These are phyloP conservation scores for Chaetodon trifascialis DNA, from an alignment of 2,113 vertebrate species.

Conservation along the genomic window DNA sequence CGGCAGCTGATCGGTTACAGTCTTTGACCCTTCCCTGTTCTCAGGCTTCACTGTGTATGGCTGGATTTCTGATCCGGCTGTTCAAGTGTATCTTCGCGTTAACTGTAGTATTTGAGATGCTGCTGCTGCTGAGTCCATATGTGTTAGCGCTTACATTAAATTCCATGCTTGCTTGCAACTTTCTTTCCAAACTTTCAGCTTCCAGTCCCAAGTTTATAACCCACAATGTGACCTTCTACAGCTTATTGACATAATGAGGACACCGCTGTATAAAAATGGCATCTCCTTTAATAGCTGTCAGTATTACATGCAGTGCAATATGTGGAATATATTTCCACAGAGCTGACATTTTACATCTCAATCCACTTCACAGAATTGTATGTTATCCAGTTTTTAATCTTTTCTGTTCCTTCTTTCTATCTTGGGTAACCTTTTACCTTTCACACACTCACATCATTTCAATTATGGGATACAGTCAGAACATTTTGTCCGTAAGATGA, in stretches of 20 bases:
- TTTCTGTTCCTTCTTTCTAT: neutral
- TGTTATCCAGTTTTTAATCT: neutral
- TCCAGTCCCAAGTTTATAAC: neutral
- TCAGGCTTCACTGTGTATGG: neutral
- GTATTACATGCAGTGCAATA: neutral
- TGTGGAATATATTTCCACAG: neutral
- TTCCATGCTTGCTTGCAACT: neutral
- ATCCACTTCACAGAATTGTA: neutral
- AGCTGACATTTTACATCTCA: neutral
- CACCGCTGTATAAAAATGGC: too few relatives aligned
- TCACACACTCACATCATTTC: neutral
- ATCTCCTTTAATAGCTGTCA: neutral
- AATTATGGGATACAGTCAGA: neutral
- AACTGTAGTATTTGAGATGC: neutral
- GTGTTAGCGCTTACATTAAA: neutral
- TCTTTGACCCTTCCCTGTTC: constrained; percentile 9
- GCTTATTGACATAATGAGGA: too few relatives aligned
- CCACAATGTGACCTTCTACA: neutral
- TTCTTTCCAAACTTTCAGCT: neutral
- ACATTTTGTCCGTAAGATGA: neutral
- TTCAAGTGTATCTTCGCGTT: neutral
- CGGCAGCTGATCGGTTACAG: constrained; percentile 5
- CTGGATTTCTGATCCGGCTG: neutral
- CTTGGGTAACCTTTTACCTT: too few relatives aligned
- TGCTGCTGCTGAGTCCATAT: neutral